A percentile compares a stretch with the other conserved stretches of the same genome.
phyloP scores from a whole-genome alignment of 2,797 vertebrate genomes.

The Trematomus bernacchii region DNA sequence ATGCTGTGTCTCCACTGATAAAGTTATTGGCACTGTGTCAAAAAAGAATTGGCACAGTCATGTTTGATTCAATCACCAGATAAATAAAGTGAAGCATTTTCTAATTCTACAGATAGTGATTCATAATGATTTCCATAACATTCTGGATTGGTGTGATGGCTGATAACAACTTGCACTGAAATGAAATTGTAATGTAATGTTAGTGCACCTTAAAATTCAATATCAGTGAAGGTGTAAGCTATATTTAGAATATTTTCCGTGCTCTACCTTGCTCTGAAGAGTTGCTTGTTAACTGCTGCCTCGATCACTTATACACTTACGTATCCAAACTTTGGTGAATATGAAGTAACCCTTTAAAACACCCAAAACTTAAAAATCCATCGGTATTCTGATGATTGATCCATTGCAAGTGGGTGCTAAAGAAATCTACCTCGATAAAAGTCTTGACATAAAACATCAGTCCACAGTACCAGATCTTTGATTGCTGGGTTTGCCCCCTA shows the following conservation, averaged over 20 bases:
- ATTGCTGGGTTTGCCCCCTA: neutral
- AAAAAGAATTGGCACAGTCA: neutral
- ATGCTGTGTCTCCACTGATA: too few species aligned
- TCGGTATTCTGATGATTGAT: neutral
- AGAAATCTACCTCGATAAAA: neutral
- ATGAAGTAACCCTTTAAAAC: too few species aligned
- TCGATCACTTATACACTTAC: too few species aligned
- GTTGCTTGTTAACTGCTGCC: too few species aligned
- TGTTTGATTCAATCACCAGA: neutral
- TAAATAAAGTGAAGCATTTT: neutral
- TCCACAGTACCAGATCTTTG: neutral
- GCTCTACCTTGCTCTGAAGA: too few species aligned
- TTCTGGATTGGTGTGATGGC: too few species aligned
- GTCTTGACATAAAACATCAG: neutral
- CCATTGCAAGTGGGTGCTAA: neutral
- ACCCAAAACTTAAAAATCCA: too few species aligned
- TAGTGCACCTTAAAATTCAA: too few species aligned
- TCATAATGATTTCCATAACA: constrained; percentile 1
- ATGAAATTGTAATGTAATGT: neutral
- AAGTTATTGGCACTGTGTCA: too few species aligned
- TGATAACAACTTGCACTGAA: neutral
- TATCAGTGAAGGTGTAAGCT: too few species aligned
- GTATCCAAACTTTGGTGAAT: too few species aligned
- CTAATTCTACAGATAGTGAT: neutral
- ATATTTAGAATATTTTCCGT: too few species aligned